Percentiles rank a stretch among this genome's conserved stretches.
phyloP scores from a whole-genome alignment of 2,888 invertebrate genomes.

The Lissocephala sabroskyi region DNA sequence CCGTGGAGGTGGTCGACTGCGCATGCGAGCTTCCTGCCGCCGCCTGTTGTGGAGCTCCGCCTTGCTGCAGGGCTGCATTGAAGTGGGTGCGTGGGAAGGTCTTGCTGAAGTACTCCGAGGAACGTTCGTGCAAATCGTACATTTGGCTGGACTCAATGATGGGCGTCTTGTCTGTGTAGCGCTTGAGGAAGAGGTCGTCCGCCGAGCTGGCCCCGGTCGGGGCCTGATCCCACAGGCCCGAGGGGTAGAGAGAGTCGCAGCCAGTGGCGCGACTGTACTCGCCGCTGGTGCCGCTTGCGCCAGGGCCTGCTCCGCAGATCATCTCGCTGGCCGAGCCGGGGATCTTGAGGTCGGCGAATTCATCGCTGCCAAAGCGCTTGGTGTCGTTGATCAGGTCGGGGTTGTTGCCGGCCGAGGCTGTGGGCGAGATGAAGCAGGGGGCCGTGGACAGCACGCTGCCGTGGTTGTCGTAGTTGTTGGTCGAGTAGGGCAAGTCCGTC shows the following conservation, averaged over 20 bases:
- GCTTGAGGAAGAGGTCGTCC: constrained; percentile 74
- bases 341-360: constrained; percentile 70
- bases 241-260: constrained; percentile 84
- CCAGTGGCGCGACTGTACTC: constrained; percentile 83
- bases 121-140: constrained; percentile 69
- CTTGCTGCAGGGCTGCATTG: constrained; percentile 40
- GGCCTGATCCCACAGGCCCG: constrained; percentile 81
- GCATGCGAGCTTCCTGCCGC: constrained; percentile 20
- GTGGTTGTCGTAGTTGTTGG: constrained; percentile 80
- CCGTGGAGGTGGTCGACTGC: constrained; percentile 66
- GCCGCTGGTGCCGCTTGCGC: constrained; percentile 75
- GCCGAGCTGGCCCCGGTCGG: constrained; percentile 57
- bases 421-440: constrained; percentile 82
- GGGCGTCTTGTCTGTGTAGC: constrained; percentile 83
- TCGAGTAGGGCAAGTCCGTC: constrained; percentile 80
- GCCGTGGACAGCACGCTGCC: constrained; percentile 79
- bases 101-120: constrained; percentile 76
- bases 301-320: constrained; percentile 24
- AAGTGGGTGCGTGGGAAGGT: constrained; percentile 76
- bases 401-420: constrained; percentile 83
- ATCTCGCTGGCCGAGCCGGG: constrained; percentile 74
- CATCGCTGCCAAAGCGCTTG: constrained; percentile 77
- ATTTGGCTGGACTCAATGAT: constrained; percentile 77
- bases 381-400: constrained; percentile 91
- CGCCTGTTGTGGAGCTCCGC: not conserved